Conservation (phyloP, 2,888 invertebrate species). For the Pyralis farinalis region DNA sequence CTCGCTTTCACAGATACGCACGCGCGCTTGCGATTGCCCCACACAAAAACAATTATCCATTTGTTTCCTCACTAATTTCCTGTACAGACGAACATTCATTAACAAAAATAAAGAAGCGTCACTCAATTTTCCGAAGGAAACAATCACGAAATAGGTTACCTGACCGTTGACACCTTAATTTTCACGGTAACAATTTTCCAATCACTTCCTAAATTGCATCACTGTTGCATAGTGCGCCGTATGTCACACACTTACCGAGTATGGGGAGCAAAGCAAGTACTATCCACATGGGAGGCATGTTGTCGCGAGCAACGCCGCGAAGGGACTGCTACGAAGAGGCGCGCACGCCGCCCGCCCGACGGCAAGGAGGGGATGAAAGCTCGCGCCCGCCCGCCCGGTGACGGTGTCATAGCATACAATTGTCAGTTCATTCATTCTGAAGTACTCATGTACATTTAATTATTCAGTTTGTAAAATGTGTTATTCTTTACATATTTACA, state of each 20-base stretch:
- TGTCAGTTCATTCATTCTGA: constrained; percentile 2
- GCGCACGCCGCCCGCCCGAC: constrained; percentile 49
- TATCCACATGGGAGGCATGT: constrained; percentile 75
- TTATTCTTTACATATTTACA: no score
- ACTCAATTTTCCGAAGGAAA: not conserved
- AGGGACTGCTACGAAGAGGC: constrained; percentile 49
- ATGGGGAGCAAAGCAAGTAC: constrained; percentile 72
- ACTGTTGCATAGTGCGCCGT: constrained; percentile 26
- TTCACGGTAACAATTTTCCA: constrained; percentile 9
- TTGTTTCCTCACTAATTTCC: constrained; percentile 31
- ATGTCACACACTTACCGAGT: constrained; percentile 61
- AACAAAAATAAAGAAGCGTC: not conserved
- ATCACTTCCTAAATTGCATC: constrained; percentile 32
- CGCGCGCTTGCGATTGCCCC: constrained; percentile 26
- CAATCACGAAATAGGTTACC: constrained; percentile 1
- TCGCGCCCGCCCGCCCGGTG: constrained; percentile 57
- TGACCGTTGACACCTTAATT: not conserved
- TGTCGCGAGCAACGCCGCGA: constrained; percentile 69
- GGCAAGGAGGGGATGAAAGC: constrained; percentile 49
- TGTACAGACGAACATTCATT: not conserved
- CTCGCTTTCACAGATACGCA: constrained; percentile 37
- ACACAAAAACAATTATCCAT: constrained; percentile 31
- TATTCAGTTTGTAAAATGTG: not conserved
- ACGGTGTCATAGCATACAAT: constrained; percentile 8
- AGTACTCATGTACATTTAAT: not conserved